Evolutionary conservation across 2,113 vertebrate genomes (phyloP).

Genomic region (Macrotis lagotis): DNA sequence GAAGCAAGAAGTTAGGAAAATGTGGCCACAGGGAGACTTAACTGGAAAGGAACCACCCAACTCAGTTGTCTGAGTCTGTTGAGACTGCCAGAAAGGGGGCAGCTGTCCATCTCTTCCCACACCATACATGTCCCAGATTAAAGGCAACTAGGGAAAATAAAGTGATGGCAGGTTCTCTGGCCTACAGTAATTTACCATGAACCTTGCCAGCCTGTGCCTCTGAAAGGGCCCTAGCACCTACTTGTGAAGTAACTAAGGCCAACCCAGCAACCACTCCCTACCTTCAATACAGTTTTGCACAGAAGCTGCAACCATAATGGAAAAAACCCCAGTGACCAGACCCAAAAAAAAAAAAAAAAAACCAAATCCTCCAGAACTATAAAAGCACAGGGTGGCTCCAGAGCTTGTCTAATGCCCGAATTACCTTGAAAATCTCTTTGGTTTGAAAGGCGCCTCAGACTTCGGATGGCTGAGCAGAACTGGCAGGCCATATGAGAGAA

Average conservation of each 20-base stretch:
- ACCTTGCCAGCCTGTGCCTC: constrained; percentile 24
- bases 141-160: constrained; percentile 55
- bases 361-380: not conserved
- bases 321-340: not conserved
- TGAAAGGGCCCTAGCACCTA: constrained; percentile 37
- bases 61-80: not conserved
- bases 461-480: not conserved
- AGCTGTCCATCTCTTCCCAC: not conserved
- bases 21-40: not conserved
- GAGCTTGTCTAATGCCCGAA: constrained; percentile 13
- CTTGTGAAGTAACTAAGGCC: constrained; percentile 38
- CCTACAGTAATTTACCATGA: constrained; percentile 62
- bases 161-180: constrained; percentile 43
- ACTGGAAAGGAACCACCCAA: constrained; percentile 26
- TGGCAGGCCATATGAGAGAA: constrained; percentile 48
- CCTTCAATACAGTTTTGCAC: constrained; percentile 27
- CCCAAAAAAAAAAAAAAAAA: not conserved
- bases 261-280: not conserved
- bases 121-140: constrained; percentile 30
- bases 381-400: constrained; percentile 15
- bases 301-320: not conserved
- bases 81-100: constrained; percentile 34
- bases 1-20: constrained; percentile 35
- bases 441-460: constrained; percentile 43
- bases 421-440: constrained; percentile 36